Evolutionary conservation across 2,113 vertebrate species (phyloP), one percentile per base, ranked within the genome.

Genomic region (Etia nguti): DNA sequence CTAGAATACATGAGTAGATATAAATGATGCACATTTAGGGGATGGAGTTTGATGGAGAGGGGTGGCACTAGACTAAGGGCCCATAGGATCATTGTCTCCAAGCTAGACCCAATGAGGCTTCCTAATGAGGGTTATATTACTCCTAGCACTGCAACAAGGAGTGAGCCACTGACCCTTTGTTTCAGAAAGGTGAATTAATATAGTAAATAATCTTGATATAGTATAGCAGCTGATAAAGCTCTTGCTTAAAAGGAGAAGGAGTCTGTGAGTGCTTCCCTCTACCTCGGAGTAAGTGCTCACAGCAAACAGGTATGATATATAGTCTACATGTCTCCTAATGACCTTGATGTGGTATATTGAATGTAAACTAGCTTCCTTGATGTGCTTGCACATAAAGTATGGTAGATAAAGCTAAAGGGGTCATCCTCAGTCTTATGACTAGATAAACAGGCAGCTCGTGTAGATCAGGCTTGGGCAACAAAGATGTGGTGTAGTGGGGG

Each of bases 111-210:
- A 43, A 82, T 55, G 83, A 94, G 93, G 88, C 88, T 92, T 88
- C 73, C 88, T 94, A 95, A 96, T 95, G 92, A 92, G 89, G 89
- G 90, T 79, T 79, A 87, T 91, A 96, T 96, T 91, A 95, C 96
- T 95, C 89, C 65, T 26, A 82, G 82, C 82, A 59, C 89, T 83
- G 88, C 81, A 55, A 55, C 3, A 55, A 11, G 5, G 52, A n/a
- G 5, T 55, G 52, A 55, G 10, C 52, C 11, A 90, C 83, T 92
- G 77, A 68, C 89, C 92, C 89, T 87, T 90, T 80, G 55, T 43
- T 4, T 8, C 80, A 86, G 31, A 36, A 87, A 86, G 65, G 48
- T 29, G 57, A 88, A 77, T 29, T 70, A 48, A 50, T 70, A 46
- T 18, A 79, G 62, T 55, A 52, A 85, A 73, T 87, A 55, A 56